Evolutionary conservation across 1,140 invertebrate species (phyloP).

Genomic region (Drosophila asahinai): DNA sequence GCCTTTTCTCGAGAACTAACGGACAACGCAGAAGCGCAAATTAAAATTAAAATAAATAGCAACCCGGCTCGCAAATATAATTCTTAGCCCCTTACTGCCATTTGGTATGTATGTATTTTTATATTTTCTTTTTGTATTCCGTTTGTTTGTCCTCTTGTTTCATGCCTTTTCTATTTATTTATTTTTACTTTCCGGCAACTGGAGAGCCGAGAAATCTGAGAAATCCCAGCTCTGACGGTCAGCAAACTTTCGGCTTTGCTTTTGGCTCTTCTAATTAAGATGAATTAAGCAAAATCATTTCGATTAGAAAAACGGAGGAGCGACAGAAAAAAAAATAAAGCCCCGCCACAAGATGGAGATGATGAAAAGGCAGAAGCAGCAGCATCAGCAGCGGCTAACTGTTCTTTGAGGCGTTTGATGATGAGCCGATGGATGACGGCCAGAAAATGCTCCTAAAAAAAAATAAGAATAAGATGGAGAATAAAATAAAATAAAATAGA

Average conservation of each 20-base stretch:
- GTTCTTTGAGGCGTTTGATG: conserved; percentile 73
- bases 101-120: conserved; percentile 10
- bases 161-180: conserved; percentile 34
- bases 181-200: conserved; percentile 47
- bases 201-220: conserved; percentile 17
- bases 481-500: conserved; percentile 21
- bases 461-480: conserved; percentile 2
- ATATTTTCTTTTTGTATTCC: conserved; percentile 1
- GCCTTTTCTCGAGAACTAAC: conserved; percentile 28
- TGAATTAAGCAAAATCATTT: conserved; percentile 84
- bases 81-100: conserved; percentile 14
- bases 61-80: conserved; percentile 52
- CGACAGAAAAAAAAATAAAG: conserved; percentile 12
- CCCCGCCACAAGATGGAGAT: conserved; percentile 15
- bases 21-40: conserved; percentile 56
- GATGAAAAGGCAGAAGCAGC: conserved; percentile 22
- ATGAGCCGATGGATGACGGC: conserved; percentile 64
- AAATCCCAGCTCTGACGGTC: conserved; percentile 46
- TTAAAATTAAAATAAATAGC: conserved; percentile 82
- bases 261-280: conserved; percentile 75
- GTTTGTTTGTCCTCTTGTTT: conserved; percentile 1
- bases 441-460: conserved; percentile 10
- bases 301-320: conserved; percentile 67
- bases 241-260: conserved; percentile 64
- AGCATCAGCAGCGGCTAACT: conserved; percentile 40